These are phyloP conservation scores for Parazoanthus swiftii DNA, from an alignment of 92 coral and sea anemone species.

Conservation along the genomic window DNA sequence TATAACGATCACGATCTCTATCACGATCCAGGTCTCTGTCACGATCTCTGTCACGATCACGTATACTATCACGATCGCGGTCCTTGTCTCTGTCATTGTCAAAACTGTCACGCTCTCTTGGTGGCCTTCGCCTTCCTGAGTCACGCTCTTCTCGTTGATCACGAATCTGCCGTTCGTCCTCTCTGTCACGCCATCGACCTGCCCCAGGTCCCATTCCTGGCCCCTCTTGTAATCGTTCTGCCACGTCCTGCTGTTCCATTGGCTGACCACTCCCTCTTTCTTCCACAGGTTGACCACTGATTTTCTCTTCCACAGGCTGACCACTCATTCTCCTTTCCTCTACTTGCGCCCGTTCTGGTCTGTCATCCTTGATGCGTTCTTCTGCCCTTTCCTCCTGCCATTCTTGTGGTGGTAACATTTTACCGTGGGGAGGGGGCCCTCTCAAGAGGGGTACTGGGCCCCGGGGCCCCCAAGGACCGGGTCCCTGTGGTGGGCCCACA, in stretches of 20 bases:
- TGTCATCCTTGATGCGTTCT: conserved; percentile 5
- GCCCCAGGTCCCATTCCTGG: conserved; percentile 61
- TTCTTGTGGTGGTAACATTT: conserved; percentile 39
- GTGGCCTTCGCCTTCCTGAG: conserved; percentile 19
- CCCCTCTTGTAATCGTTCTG: conserved; percentile 35
- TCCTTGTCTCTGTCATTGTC: conserved; percentile 51
- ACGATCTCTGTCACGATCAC: conserved; percentile 50
- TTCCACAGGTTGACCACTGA: conserved; percentile 25
- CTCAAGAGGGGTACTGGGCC: conserved; percentile 66
- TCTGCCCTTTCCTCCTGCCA: conserved; percentile 46
- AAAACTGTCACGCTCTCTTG: conserved; percentile 51
- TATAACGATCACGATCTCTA: conserved; percentile 46
- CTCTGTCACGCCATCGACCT: conserved; percentile 45
- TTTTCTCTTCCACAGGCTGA: conserved; percentile 2
- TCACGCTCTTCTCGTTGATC: conserved; percentile 51
- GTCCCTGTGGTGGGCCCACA: conserved; percentile 56
- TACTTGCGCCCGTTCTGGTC: conserved; percentile 25
- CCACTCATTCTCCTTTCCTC: conserved; percentile 30
- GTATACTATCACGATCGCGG: conserved; percentile 20
- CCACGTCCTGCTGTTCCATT: conserved; percentile 2
- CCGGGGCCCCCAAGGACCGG: conserved; percentile 67
- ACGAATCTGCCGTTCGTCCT: conserved; percentile 33
- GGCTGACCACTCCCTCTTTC: conserved; percentile 5
- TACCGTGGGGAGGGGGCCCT: conserved; percentile 62
- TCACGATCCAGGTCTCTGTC: conserved; percentile 34